These are phyloP conservation scores for Campylomormyrus numenius DNA, from an alignment of 2,113 vertebrate species.

Conservation along the genomic window DNA sequence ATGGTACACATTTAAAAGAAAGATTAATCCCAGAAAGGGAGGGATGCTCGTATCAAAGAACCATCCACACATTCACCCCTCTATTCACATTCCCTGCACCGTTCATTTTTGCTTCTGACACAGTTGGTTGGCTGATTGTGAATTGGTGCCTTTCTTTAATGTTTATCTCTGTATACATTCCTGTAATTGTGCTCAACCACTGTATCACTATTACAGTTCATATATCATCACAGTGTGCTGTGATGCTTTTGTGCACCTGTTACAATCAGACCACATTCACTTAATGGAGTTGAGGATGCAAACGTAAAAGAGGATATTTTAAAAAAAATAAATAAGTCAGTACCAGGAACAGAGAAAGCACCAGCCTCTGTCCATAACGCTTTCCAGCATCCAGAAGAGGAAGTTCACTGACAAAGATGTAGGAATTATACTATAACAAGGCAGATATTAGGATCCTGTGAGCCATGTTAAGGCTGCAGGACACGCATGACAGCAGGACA, in stretches of 20 bases:
- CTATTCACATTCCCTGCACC: not conserved
- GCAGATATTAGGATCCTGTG: not conserved
- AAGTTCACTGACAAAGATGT: not conserved
- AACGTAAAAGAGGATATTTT: not conserved
- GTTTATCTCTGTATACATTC: not conserved
- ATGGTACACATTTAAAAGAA: not conserved
- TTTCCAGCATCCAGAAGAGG: not conserved
- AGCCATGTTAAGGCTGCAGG: not conserved
- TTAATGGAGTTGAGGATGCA: not conserved
- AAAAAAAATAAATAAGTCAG: not conserved
- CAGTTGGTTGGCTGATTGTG: not conserved
- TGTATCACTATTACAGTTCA: not conserved
- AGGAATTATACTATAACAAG: not conserved
- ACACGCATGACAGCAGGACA: not conserved
- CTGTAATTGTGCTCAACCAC: not conserved
- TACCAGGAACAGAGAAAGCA: not conserved
- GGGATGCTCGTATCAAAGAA: not conserved
- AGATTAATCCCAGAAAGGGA: not conserved
- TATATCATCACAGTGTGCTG: not conserved
- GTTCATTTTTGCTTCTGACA: not conserved
- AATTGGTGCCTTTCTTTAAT: not conserved
- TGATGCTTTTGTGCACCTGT: not conserved
- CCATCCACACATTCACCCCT: not conserved
- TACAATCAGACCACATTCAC: not conserved
- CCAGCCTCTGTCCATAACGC: not conserved